phyloP scores from a whole-genome alignment of 2,113 vertebrate species.

The Pelobates fuscus region DNA sequence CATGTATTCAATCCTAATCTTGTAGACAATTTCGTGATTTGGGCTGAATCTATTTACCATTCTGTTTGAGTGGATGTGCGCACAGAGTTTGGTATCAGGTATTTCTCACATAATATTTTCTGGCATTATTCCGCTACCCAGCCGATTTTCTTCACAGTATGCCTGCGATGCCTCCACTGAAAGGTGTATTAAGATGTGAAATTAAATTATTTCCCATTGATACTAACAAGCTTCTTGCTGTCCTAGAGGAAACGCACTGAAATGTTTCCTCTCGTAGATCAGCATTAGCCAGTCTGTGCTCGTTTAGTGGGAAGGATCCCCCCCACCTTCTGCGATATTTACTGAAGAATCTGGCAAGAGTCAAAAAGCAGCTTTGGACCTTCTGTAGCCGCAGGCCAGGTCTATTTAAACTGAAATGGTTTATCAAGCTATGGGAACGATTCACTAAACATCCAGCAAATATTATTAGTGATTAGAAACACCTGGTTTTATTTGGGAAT shows the following conservation, averaged over 20 bases:
- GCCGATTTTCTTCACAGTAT: slow-evolving; percentile 37
- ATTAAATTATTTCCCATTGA: slow-evolving; percentile 46
- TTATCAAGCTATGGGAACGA: no score
- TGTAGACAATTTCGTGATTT: no score
- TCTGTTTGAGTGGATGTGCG: no score
- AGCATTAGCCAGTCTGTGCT: slow-evolving; percentile 14
- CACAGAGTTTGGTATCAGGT: background rate
- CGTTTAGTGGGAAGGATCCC: background rate
- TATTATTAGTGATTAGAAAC: no score
- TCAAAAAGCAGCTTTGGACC: background rate
- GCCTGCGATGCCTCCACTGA: slow-evolving; percentile 18
- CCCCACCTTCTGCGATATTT: background rate
- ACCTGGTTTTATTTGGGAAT: no score
- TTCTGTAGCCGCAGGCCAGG: background rate
- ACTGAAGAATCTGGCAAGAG: background rate
- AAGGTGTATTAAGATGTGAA: slow-evolving; percentile 47
- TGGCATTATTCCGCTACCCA: slow-evolving; percentile 37
- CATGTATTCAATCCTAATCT: no score
- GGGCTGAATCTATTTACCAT: no score
- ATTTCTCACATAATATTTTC: slow-evolving; percentile 32
- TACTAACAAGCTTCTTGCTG: slow-evolving; percentile 46
- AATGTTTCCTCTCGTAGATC: slow-evolving; percentile 13
- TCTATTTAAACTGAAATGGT: background rate
- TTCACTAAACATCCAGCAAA: no score
- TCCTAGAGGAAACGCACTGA: slow-evolving; percentile 16